Percentiles rank a stretch among this genome's conserved stretches.
Conservation (phyloP, 2,797 vertebrate species). For the Halcyon leucocephala region DNA sequence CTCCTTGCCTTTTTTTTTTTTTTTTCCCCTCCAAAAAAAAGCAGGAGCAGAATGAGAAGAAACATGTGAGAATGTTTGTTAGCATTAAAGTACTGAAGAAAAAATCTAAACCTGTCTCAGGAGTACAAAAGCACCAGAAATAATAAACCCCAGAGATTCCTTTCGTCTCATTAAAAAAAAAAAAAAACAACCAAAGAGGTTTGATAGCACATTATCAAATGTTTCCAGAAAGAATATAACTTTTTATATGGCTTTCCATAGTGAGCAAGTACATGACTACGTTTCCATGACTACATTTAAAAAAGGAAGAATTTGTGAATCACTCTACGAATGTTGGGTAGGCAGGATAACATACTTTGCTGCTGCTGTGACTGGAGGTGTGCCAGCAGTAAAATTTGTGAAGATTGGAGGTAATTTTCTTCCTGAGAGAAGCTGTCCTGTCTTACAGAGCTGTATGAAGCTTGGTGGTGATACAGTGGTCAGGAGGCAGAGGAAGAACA, state of each 20-base stretch:
- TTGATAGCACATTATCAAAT: neutral
- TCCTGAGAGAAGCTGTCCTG: neutral
- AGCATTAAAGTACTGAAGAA: neutral
- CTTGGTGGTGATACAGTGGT: neutral
- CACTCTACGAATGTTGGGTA: neutral
- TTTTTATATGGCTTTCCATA: neutral
- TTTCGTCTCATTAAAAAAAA: neutral
- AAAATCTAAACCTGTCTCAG: neutral
- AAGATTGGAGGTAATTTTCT: neutral
- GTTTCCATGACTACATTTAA: neutral
- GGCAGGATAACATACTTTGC: neutral
- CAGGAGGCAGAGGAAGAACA: neutral
- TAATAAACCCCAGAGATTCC: neutral
- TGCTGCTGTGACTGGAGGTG: neutral
- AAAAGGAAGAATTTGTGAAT: neutral
- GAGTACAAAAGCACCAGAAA: neutral
- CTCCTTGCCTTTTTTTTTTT: neutral
- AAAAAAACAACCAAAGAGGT: neutral
- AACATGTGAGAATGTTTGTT: neutral
- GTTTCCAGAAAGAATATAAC: neutral
- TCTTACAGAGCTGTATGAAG: neutral
- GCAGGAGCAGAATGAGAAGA: neutral
- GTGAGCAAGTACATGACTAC: no score
- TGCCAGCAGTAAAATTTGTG: no score
- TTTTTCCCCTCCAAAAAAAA: neutral